A percentile compares a stretch with the other conserved stretches of the same genome.
phyloP scores from a whole-genome alignment of 1,140 invertebrate species.

The Diabrotica virgifera region DNA sequence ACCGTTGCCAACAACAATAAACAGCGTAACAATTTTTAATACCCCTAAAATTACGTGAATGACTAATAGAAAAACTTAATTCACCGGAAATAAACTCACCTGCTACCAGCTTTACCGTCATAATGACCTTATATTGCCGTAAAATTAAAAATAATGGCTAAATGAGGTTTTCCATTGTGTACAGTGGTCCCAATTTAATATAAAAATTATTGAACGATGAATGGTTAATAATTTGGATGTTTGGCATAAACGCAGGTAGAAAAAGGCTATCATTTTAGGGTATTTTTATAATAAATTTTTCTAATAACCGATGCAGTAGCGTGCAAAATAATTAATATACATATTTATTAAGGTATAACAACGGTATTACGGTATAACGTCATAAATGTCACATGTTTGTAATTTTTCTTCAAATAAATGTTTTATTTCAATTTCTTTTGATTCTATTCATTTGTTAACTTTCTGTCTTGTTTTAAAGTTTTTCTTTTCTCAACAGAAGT shows the following conservation, averaged over 20 bases:
- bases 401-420: too few relatives aligned
- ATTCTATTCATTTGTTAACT: too few relatives aligned
- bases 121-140: constrained; percentile 1
- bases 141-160: constrained; percentile 9
- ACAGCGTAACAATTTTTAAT: not conserved
- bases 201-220: not conserved
- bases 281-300: not conserved
- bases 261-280: not conserved
- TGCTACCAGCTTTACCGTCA: not conserved
- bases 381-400: too few relatives aligned
- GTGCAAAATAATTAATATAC: too few relatives aligned
- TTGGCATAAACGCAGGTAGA: not conserved
- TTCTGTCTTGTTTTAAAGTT: too few relatives aligned
- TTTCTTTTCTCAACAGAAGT: too few relatives aligned
- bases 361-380: too few relatives aligned
- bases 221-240: not conserved
- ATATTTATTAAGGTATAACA: too few relatives aligned
- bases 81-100: constrained; percentile 1
- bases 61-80: constrained; percentile 3
- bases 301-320: not conserved
- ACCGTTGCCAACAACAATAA: not conserved
- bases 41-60: not conserved
- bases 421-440: too few relatives aligned
- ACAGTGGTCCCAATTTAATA: not conserved
- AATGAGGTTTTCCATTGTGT: not conserved